phyloP scores from a whole-genome alignment of 2,113 vertebrate species.

The Sphaerodactylus townsendi region DNA sequence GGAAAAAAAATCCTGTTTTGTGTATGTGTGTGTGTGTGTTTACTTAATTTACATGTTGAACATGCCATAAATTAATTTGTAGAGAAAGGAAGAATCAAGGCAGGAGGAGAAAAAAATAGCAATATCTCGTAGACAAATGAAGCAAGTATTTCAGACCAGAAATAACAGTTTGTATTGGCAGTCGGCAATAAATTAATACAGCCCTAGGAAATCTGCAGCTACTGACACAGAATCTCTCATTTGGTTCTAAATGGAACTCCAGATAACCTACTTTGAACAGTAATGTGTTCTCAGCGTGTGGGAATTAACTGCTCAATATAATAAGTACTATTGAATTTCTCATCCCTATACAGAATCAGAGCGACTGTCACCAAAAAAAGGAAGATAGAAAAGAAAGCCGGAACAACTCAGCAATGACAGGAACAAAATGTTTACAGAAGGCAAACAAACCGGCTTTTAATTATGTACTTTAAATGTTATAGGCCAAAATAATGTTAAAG shows the following conservation, averaged over 20 bases:
- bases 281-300: conserved; percentile 82
- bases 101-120: not conserved
- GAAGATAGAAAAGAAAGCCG: conserved; percentile 19
- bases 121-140: conserved; percentile 28
- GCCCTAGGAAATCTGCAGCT: conserved; percentile 71
- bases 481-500: conserved; percentile 78
- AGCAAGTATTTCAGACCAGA: conserved; percentile 62
- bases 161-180: conserved; percentile 73
- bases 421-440: conserved; percentile 53
- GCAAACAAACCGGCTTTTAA: conserved; percentile 67
- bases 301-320: conserved; percentile 79
- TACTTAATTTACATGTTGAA: not conserved
- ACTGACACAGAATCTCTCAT: conserved; percentile 59
- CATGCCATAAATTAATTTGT: not conserved
- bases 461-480: conserved; percentile 73
- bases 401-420: conserved; percentile 59
- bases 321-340: conserved; percentile 78
- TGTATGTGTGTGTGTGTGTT: too few relatives aligned
- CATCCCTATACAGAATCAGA: conserved; percentile 71
- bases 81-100: rapidly evolving
- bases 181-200: conserved; percentile 77
- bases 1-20: too few relatives aligned
- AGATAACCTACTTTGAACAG: conserved; percentile 79
- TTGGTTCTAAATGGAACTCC: conserved; percentile 72
- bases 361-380: conserved; percentile 54